Base-by-base conservation (phyloP, 2,888 invertebrate species). In the Anarsia innoxiella region DNA sequence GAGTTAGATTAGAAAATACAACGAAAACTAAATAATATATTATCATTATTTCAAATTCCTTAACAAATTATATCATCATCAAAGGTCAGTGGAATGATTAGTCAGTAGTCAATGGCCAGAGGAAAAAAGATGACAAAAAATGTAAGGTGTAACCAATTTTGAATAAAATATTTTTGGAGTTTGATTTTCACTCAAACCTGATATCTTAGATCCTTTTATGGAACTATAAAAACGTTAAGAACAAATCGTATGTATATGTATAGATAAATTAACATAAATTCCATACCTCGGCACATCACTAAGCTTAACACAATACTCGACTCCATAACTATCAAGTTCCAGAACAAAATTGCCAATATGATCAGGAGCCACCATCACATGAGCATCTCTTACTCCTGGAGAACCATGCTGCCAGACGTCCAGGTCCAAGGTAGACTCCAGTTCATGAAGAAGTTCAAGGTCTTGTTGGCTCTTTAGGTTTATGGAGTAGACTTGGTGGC, bases 391-490 rank as follows among this genome's bases (percentile, higher is more conserved):
- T 1, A 27, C 33, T 3, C 38, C 46, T 0, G 53, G 42, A 6
- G 40, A 39, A 2, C 63, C 63, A 31, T 51, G 45, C 25, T 56
- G 51, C 63, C 59, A 62, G 1, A 59, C 37, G 12, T 60, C 59
- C 31, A 61, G 31, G 14, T 49, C 44, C 1, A 56, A 25, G 19
- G 41, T 28, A 2, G 14, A 3, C 26, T 52, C 49, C 3, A 63
- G 42, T 2, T 51, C 40, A 8, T 44, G 41, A 2, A 62, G 36
- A 2, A 53, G 32, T 11, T 37, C 36, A n/a, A 42, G 25, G 29
- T 63, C 53, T 1, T 43, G 33, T 1, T n/a, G 23, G 3, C 46
- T 42, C 0, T 34, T 43, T 4, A 61, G 14, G 23, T 51, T 36
- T 4, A 63, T 40, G 2, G 53, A 51, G 36, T 59, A 47, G 13